phyloP scores from a whole-genome alignment of 1,140 invertebrate species.

The honey bee (Apis mellifera) region Amel_HAv3.1 CM009933.2:6806501-6807000 shows the following conservation, averaged over 20 bases:
- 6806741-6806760: slow-evolving; percentile 14
- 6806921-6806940: neutral
- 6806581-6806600: slow-evolving; percentile 25
- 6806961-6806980: neutral
- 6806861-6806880: no score
- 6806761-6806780: slow-evolving; percentile 7
- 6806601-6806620: slow-evolving; percentile 20
- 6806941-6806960: neutral
- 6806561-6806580: neutral
- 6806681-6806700: neutral
- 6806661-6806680: slow-evolving; percentile 18
- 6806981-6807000: no score
- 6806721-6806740: neutral
- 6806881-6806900: neutral
- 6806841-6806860: no score
- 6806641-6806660: slow-evolving; percentile 44
- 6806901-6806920: neutral
- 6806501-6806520: neutral
- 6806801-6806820: no score
- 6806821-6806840: neutral
- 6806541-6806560: neutral
- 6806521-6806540: slow-evolving; percentile 1
- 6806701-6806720: neutral
- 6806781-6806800: neutral
- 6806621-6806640: slow-evolving; percentile 29